These are phyloP conservation scores for Meghimatium bilineatum DNA, from an alignment of 2,888 invertebrate genomes.

Conservation along the genomic window DNA sequence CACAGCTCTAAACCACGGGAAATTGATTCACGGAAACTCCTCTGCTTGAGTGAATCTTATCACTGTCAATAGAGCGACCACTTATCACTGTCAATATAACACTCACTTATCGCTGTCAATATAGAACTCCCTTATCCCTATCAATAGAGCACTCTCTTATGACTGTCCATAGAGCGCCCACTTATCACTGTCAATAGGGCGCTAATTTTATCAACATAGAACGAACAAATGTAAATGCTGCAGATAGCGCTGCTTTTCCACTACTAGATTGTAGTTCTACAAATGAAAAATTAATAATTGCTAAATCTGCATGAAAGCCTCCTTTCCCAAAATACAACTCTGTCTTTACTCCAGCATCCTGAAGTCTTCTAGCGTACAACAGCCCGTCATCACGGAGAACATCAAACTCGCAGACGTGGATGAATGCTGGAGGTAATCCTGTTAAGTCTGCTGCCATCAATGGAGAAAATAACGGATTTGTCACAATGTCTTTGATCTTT, in stretches of 20 bases:
- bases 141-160: too few species aligned
- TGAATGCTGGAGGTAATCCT: constrained; percentile 26
- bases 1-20: too few species aligned
- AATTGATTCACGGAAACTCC: too few species aligned
- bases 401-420: constrained; percentile 35
- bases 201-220: neutral
- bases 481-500: constrained; percentile 21
- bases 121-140: too few species aligned
- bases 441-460: constrained; percentile 37
- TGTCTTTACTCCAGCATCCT: constrained; percentile 23
- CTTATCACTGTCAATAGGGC: neutral
- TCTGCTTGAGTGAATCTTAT: too few species aligned
- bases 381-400: constrained; percentile 32
- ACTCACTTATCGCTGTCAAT: too few species aligned
- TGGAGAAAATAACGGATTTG: constrained; percentile 30
- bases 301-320: constrained; percentile 27
- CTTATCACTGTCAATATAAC: too few species aligned
- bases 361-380: constrained; percentile 30
- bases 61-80: too few species aligned
- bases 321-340: constrained; percentile 11
- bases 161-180: too few species aligned
- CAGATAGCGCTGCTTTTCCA: neutral
- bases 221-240: neutral
- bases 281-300: neutral
- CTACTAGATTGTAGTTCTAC: neutral